Percentiles rank a stretch among this genome's conserved stretches.
These are phyloP conservation scores for Antheraea pernyi DNA, from an alignment of 1,140 invertebrate species.

Conservation along the genomic window DNA sequence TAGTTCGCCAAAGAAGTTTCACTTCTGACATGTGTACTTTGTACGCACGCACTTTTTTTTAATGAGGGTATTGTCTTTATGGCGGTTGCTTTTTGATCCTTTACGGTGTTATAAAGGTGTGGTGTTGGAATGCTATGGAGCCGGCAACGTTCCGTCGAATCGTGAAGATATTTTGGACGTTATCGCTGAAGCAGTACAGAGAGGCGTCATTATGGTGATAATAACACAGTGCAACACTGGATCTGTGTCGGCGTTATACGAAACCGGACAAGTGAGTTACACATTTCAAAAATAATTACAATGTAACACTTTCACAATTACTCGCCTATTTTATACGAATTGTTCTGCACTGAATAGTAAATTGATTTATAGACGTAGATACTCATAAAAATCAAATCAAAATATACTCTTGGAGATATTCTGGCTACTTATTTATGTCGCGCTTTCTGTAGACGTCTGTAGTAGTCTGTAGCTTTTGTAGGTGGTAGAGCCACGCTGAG, in stretches of 20 bases:
- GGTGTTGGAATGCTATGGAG: conserved; percentile 95
- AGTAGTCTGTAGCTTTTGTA: too few species aligned
- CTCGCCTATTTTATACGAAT: too few species aligned
- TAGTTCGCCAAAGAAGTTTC: too few species aligned
- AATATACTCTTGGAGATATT: too few species aligned
- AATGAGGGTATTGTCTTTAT: neutral
- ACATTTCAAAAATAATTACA: neutral
- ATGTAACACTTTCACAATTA: neutral
- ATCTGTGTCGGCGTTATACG: conserved; percentile 88
- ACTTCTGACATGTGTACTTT: too few species aligned
- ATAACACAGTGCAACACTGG: conserved; percentile 94
- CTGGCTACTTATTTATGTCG: too few species aligned
- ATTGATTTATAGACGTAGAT: too few species aligned
- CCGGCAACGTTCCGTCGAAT: conserved; percentile 94
- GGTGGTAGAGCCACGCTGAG: too few species aligned
- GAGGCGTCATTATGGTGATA: conserved; percentile 95
- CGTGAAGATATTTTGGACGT: conserved; percentile 90
- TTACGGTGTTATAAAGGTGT: conserved; percentile 78
- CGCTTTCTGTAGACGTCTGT: too few species aligned
- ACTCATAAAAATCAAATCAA: too few species aligned
- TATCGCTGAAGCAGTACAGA: conserved; percentile 85
- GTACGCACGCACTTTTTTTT: too few species aligned
- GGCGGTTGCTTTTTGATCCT: neutral
- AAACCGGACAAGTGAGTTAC: conserved; percentile 86
- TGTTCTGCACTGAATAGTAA: too few species aligned